Conservation (phyloP, 2,888 invertebrate species). For the Onchidella celtica region DNA sequence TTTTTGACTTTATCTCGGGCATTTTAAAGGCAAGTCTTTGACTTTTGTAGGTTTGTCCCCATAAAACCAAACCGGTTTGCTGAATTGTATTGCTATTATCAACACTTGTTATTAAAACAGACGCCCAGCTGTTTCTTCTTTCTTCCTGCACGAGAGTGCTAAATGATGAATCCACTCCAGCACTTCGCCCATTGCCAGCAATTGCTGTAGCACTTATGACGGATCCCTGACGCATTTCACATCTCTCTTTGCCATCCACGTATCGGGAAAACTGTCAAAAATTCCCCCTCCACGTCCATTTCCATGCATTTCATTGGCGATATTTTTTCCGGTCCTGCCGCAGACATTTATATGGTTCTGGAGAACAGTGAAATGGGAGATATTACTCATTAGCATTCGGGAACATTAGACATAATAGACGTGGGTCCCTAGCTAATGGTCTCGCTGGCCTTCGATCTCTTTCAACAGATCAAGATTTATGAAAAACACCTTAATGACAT, state of each 20-base stretch:
- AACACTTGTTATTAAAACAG: too few relatives aligned
- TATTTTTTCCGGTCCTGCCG: constrained; percentile 10
- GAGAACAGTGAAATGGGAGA: constrained; percentile 52
- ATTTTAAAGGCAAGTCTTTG: too few relatives aligned
- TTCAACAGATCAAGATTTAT: constrained; percentile 25
- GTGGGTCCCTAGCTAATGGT: constrained; percentile 13
- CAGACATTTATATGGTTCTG: constrained; percentile 22
- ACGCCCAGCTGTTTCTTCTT: too few relatives aligned
- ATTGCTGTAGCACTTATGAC: constrained; percentile 13
- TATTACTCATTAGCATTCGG: constrained; percentile 54
- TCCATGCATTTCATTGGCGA: constrained; percentile 36
- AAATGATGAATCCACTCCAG: too few relatives aligned
- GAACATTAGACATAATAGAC: constrained; percentile 55
- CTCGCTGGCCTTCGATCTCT: background rate
- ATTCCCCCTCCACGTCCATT: constrained; percentile 26
- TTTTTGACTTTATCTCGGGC: too few relatives aligned
- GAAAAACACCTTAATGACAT: constrained; percentile 9
- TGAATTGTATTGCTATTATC: too few relatives aligned
- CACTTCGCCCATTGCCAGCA: constrained; percentile 19
- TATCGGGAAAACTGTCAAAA: constrained; percentile 23
- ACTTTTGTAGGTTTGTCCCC: too few relatives aligned
- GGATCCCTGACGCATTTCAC: constrained; percentile 2
- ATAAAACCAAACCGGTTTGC: too few relatives aligned
- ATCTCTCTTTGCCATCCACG: background rate
- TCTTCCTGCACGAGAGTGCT: too few relatives aligned